phyloP scores from a whole-genome alignment of 2,888 invertebrate genomes.

The Cryptocephalus primarius region DNA sequence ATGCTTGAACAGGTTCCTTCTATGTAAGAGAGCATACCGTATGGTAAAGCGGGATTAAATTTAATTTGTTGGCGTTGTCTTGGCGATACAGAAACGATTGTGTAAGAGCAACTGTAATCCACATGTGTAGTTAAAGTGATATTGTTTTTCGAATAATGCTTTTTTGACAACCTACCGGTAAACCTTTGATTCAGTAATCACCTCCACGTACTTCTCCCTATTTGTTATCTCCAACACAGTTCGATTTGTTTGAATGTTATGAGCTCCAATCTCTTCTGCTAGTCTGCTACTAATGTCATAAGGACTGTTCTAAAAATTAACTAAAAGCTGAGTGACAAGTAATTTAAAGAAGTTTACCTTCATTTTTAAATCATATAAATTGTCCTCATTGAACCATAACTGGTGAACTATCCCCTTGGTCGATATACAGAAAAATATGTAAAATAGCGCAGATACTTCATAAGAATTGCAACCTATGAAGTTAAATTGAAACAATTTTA shows the following conservation, averaged over 20 bases:
- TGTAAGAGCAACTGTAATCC: constrained; percentile 13
- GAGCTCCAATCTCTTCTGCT: constrained; percentile 9
- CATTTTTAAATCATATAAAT: constrained; percentile 15
- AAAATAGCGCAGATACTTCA: constrained; percentile 22
- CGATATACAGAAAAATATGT: constrained; percentile 23
- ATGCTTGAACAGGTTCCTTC: constrained; percentile 8
- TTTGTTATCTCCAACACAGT: constrained; percentile 14
- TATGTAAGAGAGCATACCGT: constrained; percentile 1
- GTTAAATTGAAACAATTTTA: background rate
- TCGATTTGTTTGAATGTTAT: constrained; percentile 11
- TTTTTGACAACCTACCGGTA: constrained; percentile 11
- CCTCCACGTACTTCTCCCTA: constrained; percentile 8
- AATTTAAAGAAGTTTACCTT: constrained; percentile 8
- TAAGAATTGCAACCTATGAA: constrained; percentile 19
- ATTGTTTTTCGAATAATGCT: too few species aligned
- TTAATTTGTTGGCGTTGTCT: constrained; percentile 16
- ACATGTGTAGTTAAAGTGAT: background rate
- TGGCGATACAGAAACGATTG: constrained; percentile 21
- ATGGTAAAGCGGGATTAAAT: constrained; percentile 18
- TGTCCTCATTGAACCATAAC: constrained; percentile 11
- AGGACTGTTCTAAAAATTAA: constrained; percentile 17
- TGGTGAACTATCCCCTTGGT: constrained; percentile 18
- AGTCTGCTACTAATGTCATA: constrained; percentile 17
- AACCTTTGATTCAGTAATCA: constrained; percentile 12
- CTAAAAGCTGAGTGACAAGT: too few species aligned